phyloP scores from a whole-genome alignment of 2,113 vertebrate species.

The Octodon degus region DNA sequence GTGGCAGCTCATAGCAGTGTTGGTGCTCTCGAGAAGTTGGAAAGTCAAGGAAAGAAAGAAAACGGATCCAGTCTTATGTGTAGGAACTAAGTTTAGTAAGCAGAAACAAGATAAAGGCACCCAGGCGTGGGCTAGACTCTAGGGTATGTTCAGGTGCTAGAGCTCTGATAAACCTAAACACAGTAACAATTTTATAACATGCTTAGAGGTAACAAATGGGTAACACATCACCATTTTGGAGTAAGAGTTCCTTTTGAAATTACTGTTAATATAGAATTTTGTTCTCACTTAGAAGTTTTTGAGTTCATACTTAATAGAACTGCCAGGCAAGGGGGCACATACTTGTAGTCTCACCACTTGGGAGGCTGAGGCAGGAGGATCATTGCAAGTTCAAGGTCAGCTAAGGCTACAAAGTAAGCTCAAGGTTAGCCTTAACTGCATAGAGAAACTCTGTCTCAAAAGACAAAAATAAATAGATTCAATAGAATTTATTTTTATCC shows the following conservation, averaged over 20 bases:
- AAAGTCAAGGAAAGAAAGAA: constrained; percentile 26
- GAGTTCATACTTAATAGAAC: constrained; percentile 4
- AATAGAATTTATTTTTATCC: constrained; percentile 38
- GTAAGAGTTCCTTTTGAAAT: neutral
- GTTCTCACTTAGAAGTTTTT: neutral
- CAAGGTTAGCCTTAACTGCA: neutral
- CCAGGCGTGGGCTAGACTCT: neutral
- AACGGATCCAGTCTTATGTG: constrained; percentile 34
- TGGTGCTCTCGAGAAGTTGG: neutral
- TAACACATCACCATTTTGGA: constrained; percentile 6
- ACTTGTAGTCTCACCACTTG: neutral
- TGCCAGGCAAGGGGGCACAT: neutral
- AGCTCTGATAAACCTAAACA: constrained; percentile 17
- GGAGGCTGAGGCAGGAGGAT: neutral
- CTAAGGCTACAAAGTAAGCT: neutral
- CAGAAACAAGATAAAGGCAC: neutral
- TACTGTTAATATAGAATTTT: constrained; percentile 9
- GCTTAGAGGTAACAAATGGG: neutral
- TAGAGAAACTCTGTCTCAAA: neutral
- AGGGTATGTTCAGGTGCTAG: neutral
- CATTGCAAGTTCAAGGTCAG: neutral
- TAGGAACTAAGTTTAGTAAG: neutral
- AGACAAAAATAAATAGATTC: neutral
- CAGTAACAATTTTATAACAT: neutral
- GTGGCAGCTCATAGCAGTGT: neutral